These are phyloP conservation scores for Notarius lentiginosus DNA, from an alignment of 2,113 vertebrate species.

Conservation along the genomic window DNA sequence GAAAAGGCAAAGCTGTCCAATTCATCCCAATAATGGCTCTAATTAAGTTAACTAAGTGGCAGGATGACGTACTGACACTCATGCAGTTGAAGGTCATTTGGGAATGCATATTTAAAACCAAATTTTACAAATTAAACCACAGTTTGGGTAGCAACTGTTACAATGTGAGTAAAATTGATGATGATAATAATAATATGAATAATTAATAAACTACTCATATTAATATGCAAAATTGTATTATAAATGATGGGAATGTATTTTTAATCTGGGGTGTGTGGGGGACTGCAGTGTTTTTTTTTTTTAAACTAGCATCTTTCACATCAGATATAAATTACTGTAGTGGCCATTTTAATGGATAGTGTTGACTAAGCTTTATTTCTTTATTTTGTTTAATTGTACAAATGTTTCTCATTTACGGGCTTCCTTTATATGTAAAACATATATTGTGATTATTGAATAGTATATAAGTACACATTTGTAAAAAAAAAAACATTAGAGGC, in stretches of 20 bases:
- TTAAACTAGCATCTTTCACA: neutral
- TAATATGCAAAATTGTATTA: neutral
- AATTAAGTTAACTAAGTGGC: conserved; percentile 46
- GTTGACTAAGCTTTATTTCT: neutral
- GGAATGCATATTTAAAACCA: conserved; percentile 27
- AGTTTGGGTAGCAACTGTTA: conserved; percentile 5
- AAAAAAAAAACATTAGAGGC: neutral
- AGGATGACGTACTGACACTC: conserved; percentile 38
- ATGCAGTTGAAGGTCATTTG: conserved; percentile 24
- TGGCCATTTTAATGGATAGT: neutral
- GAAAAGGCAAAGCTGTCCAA: conserved; percentile 47
- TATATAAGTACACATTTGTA: neutral
- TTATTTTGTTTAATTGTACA: neutral
- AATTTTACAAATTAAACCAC: conserved; percentile 10
- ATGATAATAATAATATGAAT: neutral
- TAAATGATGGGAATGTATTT: neutral
- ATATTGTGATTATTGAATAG: neutral
- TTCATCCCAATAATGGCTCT: conserved; percentile 46
- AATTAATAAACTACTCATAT: neutral
- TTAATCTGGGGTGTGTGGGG: neutral
- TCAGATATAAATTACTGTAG: neutral
- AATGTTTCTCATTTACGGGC: neutral
- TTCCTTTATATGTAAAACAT: neutral
- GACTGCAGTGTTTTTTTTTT: neutral
- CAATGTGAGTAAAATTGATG: neutral